Evolutionary conservation across 2,797 vertebrate species (phyloP), one percentile per base, ranked within the genome.

Genomic region (Denticeps clupeoides): DNA sequence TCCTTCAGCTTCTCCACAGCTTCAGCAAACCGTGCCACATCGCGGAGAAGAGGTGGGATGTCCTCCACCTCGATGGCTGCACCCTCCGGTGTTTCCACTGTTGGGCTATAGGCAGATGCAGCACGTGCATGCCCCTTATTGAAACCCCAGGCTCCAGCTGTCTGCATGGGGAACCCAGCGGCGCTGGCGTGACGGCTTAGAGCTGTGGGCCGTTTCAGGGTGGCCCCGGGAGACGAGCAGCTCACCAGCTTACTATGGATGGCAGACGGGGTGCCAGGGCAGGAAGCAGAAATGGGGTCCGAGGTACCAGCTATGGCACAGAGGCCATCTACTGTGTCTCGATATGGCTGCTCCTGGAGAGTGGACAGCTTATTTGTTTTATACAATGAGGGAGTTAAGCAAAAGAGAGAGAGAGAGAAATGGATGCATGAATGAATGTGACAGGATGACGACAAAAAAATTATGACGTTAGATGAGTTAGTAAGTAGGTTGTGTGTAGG

Each of bases 1-100:
- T 95, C 91, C 67, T 90, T 90, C 53, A 98, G 88, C 19, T 93
- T 96, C 75, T 96, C 91, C 62, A 98, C 83, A 0, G 87, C 86
- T 2, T 98, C 91, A 0, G 93, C 92, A 0, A 98, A 96, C 27
- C 86, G 86, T 0, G 87, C 83, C 32, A 98, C 93, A 0, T 93
- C 84, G 0, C 79, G 65, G 58, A 98, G 82, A 58, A 98, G 74
- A 11, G 89, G 83, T 0, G 90, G 80, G 69, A 98, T 97, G 73
- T 93, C 90, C 56, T 95, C 92, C 0, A 84, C 77, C 4, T 95
- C 91, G 0, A 87, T 82, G 66, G 77, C 79, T 0, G 72, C 52
- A 41, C 71, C 68, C 1, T 89, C 77, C 0, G 81, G 81, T 0
- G 58, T n/a, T 0, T 80, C 77, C 0, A 81, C 69, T 0, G 74